These are phyloP conservation scores for Apaloderma vittatum DNA, from an alignment of 2,113 vertebrate species.

Conservation along the genomic window DNA sequence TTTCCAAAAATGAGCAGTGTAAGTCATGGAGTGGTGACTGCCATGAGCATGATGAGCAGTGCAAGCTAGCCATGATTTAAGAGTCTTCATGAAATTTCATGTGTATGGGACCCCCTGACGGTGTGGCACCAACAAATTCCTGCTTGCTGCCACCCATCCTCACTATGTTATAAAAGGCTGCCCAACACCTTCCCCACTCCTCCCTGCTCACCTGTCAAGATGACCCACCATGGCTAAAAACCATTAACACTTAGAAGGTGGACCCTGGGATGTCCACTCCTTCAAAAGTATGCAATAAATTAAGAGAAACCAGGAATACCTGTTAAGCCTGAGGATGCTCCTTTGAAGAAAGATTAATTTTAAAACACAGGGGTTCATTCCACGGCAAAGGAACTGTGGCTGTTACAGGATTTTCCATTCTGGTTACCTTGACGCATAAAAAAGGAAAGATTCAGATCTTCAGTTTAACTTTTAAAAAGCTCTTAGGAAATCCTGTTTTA, in stretches of 20 bases:
- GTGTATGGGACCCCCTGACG: background rate
- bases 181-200: background rate
- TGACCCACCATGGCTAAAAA: background rate
- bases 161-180: fast-evolving
- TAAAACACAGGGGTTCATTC: background rate
- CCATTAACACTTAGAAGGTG: background rate
- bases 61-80: background rate
- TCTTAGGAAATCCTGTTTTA: slow-evolving; percentile 38
- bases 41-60: background rate
- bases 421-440: background rate
- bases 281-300: background rate
- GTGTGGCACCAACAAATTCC: background rate
- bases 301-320: background rate
- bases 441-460: background rate
- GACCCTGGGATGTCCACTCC: background rate
- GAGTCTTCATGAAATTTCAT: background rate
- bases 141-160: background rate
- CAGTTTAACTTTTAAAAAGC: background rate
- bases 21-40: background rate
- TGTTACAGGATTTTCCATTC: background rate
- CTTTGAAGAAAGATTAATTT: background rate
- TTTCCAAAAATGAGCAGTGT: background rate
- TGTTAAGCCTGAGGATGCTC: background rate
- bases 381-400: background rate
- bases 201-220: background rate